Evolutionary conservation across 2,797 vertebrate genomes (phyloP), one percentile per base, ranked within the genome.

Genomic region (Alca torda): DNA sequence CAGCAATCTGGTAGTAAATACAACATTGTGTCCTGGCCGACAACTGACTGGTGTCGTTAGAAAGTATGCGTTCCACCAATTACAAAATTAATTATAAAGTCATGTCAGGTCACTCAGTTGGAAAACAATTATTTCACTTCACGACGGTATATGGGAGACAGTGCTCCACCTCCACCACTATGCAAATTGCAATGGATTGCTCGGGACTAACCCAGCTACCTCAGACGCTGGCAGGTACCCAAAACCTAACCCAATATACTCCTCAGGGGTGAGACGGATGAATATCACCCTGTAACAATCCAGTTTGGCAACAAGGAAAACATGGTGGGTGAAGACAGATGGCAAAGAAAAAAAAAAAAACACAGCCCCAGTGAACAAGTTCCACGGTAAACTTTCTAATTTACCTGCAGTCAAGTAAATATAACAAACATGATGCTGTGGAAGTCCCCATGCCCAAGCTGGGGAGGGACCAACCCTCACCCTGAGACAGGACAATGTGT

Each of bases 101-200:
- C 70, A 20, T 46, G 87, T 95, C 65, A 48, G 85, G 90, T 80
- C 86, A 87, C 39, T 96, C 63, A 16, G 72, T 35, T 87, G 84
- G 86, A 96, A 97, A 97, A 93, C 73, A 91, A 95, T 89, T 67
- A 94, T 95, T 96, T 92, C 73, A 60, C 63, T 88, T 93, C 39
- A 88, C 28, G 11, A 39, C 56, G 82, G 39, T 41, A 53, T 96
- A 75, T 23, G 61, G 92, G 83, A 95, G 90, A 63, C 37, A 33
- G 84, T 72, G 89, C 16, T 35, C 73, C 79, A 74, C 80, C 93
- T 96, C 86, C 83, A 79, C 61, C 87, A 90, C 41, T 18, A 83
- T 84, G 91, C 77, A 96, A 96, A 96, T 69, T n/a, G 79, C 92
- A 81, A 67, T 81, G 86, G 92, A 96, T 93, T 77, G 69, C n/a